Conservation (phyloP, 2,888 invertebrate genomes). For the Agriopis leucophaearia region DNA sequence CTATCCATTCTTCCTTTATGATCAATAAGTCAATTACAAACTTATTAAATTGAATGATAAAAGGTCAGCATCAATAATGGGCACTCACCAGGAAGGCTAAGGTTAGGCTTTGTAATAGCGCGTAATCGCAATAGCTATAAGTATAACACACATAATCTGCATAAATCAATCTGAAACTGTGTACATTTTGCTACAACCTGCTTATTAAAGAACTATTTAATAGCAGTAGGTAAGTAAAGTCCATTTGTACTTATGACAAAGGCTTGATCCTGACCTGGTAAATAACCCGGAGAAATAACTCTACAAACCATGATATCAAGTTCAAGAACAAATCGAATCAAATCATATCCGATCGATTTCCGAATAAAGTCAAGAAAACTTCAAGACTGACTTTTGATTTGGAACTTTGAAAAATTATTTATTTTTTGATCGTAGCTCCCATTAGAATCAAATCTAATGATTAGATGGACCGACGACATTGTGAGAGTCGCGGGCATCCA, state of each 20-base stretch:
- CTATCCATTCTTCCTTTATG: conserved; percentile 28
- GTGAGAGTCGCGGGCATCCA: too few relatives aligned
- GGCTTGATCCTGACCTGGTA: conserved; percentile 16
- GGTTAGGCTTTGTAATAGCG: conserved; percentile 54
- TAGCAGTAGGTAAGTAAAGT: not conserved
- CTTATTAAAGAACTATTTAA: conserved; percentile 26
- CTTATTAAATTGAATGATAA: conserved; percentile 29
- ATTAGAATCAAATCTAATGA: too few relatives aligned
- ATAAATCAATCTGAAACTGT: conserved; percentile 47
- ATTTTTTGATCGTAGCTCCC: too few relatives aligned
- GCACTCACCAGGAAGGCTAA: conserved; percentile 48
- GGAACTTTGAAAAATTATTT: too few relatives aligned
- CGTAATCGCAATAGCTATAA: conserved; percentile 48
- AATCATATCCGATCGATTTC: too few relatives aligned
- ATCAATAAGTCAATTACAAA: conserved; percentile 11
- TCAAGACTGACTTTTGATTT: too few relatives aligned
- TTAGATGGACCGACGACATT: too few relatives aligned
- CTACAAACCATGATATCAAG: too few relatives aligned
- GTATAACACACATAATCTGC: conserved; percentile 53
- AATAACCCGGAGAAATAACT: not conserved
- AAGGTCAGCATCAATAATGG: conserved; percentile 53
- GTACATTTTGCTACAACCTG: conserved; percentile 45
- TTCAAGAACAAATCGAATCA: too few relatives aligned
- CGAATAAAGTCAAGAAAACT: not conserved
- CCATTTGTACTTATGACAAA: conserved; percentile 19